Base-by-base conservation (phyloP, 30 jellyfish, hydroid and myxozoan species). In the Calvadosia cruxmelitensis region DNA sequence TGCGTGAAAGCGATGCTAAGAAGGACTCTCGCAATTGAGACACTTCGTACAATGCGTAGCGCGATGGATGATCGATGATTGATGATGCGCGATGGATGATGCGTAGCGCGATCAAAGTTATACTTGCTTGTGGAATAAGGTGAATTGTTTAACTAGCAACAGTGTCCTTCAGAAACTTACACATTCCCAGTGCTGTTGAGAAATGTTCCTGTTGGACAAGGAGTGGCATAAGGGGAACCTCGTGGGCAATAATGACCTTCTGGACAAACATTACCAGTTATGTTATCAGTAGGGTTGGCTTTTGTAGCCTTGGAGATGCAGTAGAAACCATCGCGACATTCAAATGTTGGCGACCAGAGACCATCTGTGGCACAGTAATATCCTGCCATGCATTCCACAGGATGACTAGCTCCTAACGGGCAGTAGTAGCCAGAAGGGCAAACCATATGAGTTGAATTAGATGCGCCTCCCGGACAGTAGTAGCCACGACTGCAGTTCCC, bases 201-300 rank as follows among this genome's bases (percentile, higher is more conserved):
- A 69, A 64, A 91, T 49, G 81, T 82, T 42, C 99, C 99, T 49
- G 78, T 63, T 23, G 99, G 99, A 50, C 99, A 91, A 35, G 73
- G 52, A 49, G 35, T 57, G 23, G 95, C 94, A 27, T 48, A 64
- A 7, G 75, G 75, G 27, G 99, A 77, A 10, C 95, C 95, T 66
- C 80, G 24, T 42, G 95, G 95, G 64, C 99, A 91, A 62, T 67
- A 91, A 0, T 36, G 29, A 15, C 99, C 99, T 34, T 65, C 65
- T 29, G 99, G 99, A 74, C 99, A 91, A 28, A 72, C 57, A 69
- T 78, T 78, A 5, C 98, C 98, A 72, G 98, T 76, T 29, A 68
- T 63, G 31, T 75, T 82, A 73, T 91, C 99, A 12, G 84, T 82
- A 1, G 98, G 98, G 36, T 67, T 74, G 50, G 95, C 94, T 3